These are phyloP conservation scores for Cladorhizidae sp. DNA, from an alignment of 37 sponge, comb jelly and placozoan species.

Conservation along the genomic window DNA sequence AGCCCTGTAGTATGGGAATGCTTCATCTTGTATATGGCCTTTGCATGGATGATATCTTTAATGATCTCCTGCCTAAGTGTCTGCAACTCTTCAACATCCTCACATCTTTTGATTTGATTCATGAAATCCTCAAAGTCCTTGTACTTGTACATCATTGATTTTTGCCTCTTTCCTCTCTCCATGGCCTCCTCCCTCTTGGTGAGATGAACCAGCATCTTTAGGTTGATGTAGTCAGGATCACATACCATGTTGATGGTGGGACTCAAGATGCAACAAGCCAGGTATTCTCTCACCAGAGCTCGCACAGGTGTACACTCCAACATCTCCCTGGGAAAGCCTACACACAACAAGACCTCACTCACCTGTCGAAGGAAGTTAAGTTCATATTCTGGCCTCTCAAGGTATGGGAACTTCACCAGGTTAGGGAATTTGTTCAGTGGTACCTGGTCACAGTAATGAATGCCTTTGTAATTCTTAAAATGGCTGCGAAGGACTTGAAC, in stretches of 20 bases:
- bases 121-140: conserved; percentile 79
- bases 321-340: conserved; percentile 43
- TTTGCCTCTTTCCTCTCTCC: conserved; percentile 43
- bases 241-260: conserved; percentile 82
- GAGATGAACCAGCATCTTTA: conserved; percentile 68
- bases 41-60: conserved; percentile 90
- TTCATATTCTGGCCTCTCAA: conserved; percentile 63
- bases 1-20: conserved; percentile 46
- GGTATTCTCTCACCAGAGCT: conserved; percentile 66
- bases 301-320: conserved; percentile 65
- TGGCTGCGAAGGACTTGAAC: conserved; percentile 40
- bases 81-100: conserved; percentile 57
- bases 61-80: conserved; percentile 74
- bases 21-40: conserved; percentile 81
- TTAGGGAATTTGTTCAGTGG: conserved; percentile 25
- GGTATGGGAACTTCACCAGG: conserved; percentile 52
- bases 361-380: conserved; percentile 71
- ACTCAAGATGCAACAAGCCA: conserved; percentile 59
- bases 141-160: conserved; percentile 36
- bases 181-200: conserved; percentile 50
- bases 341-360: conserved; percentile 73
- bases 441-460: conserved; percentile 7
- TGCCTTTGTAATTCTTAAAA: conserved; percentile 44
- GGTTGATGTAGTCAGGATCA: conserved; percentile 93
- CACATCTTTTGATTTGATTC: conserved; percentile 71